phyloP scores from a whole-genome alignment of 2,113 vertebrate species.

The Eubucco bourcierii region DNA sequence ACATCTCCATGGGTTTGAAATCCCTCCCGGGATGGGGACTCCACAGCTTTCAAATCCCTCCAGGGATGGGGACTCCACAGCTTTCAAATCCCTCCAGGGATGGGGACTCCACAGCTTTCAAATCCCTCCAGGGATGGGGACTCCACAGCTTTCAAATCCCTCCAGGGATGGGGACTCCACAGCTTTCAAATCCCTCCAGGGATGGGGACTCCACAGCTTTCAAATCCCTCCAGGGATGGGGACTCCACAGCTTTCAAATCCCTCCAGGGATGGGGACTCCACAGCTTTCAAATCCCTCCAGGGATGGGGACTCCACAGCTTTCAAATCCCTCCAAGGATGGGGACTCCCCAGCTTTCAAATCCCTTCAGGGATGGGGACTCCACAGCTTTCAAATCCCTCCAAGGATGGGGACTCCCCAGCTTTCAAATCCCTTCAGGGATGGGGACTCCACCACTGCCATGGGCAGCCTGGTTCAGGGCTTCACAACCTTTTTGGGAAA shows the following conservation, averaged over 20 bases:
- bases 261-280: neutral
- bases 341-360: neutral
- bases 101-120: neutral
- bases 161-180: neutral
- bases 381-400: neutral
- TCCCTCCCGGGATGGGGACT: neutral
- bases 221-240: neutral
- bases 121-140: neutral
- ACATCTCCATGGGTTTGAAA: neutral
- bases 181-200: neutral
- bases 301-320: too few species aligned
- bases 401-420: neutral
- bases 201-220: neutral
- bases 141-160: neutral
- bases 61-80: neutral
- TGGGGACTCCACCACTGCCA: neutral
- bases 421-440: neutral
- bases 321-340: neutral
- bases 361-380: neutral
- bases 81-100: neutral
- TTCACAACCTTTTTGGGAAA: neutral
- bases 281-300: neutral
- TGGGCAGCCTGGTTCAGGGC: neutral
- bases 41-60: neutral
- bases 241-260: neutral